A percentile compares a stretch with the other conserved stretches of the same genome.
Evolutionary conservation across 1,140 invertebrate genomes (phyloP).

Genomic region (Cotesia typhae): DNA sequence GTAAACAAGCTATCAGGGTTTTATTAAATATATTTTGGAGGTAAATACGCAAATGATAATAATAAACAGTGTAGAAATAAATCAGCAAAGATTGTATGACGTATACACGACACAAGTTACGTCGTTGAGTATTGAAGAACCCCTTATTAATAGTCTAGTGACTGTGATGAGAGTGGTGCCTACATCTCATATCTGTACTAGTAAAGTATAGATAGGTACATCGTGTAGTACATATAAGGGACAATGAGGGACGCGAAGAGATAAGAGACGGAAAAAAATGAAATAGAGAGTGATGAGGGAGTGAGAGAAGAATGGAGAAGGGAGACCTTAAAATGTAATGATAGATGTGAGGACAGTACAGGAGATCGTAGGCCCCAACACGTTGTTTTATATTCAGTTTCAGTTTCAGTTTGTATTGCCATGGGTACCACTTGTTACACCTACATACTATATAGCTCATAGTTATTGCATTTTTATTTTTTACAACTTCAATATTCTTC

Average conservation of each 20-base stretch:
- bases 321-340: constrained; percentile 57
- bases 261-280: constrained; percentile 33
- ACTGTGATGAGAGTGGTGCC: constrained; percentile 49
- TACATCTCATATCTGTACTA: constrained; percentile 16
- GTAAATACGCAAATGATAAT: background rate
- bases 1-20: too few relatives aligned
- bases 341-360: constrained; percentile 62
- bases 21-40: too few relatives aligned
- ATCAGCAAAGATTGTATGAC: constrained; percentile 41
- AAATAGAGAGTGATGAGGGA: constrained; percentile 27
- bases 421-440: constrained; percentile 56
- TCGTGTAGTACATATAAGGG: constrained; percentile 37
- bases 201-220: constrained; percentile 26
- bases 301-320: constrained; percentile 29
- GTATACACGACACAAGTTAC: constrained; percentile 45
- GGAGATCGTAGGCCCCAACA: constrained; percentile 56
- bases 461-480: constrained; percentile 13
- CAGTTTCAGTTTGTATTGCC: constrained; percentile 39
- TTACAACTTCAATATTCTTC: background rate
- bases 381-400: constrained; percentile 61
- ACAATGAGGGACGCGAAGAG: constrained; percentile 36
- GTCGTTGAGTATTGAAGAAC: constrained; percentile 63
- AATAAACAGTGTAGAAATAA: constrained; percentile 28
- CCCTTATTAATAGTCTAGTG: constrained; percentile 65
- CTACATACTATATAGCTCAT: constrained; percentile 41